A percentile compares a stretch with the other conserved stretches of the same genome.
phyloP scores from a whole-genome alignment of 2,113 vertebrate genomes.

The Leptodactylus fuscus region DNA sequence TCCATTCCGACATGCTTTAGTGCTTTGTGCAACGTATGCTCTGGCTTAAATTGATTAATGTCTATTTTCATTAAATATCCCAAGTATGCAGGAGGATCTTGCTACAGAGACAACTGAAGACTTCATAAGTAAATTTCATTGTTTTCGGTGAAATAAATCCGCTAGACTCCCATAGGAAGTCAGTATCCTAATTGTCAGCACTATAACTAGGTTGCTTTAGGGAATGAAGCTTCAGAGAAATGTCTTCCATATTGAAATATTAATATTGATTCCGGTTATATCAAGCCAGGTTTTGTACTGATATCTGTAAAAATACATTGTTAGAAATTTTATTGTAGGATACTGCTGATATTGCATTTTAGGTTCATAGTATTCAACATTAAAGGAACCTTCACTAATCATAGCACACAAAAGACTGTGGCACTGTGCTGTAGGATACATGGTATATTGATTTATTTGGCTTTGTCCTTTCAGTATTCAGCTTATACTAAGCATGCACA shows the following conservation, averaged over 20 bases:
- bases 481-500: neutral
- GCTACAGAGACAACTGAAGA: slow-evolving; percentile 29
- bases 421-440: neutral
- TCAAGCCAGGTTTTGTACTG: neutral
- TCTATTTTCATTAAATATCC: slow-evolving; percentile 57
- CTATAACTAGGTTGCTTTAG: slow-evolving; percentile 41
- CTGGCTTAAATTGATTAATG: slow-evolving; percentile 57
- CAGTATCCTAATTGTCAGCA: slow-evolving; percentile 46
- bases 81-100: slow-evolving; percentile 36
- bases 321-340: neutral
- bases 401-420: neutral
- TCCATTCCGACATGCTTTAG: slow-evolving; percentile 41
- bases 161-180: slow-evolving; percentile 40
- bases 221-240: slow-evolving; percentile 30
- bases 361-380: neutral
- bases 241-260: slow-evolving; percentile 38
- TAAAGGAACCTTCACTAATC: neutral
- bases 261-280: slow-evolving; percentile 40
- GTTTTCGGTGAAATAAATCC: slow-evolving; percentile 50
- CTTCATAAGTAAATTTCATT: slow-evolving; percentile 53
- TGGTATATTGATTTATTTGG: neutral
- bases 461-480: neutral
- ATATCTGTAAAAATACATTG: slow-evolving; percentile 28
- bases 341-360: neutral
- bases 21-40: slow-evolving; percentile 48